Percentiles rank a stretch among this genome's conserved stretches.
Conservation (phyloP, 2,888 invertebrate genomes). For the Mythimna albipuncta region DNA sequence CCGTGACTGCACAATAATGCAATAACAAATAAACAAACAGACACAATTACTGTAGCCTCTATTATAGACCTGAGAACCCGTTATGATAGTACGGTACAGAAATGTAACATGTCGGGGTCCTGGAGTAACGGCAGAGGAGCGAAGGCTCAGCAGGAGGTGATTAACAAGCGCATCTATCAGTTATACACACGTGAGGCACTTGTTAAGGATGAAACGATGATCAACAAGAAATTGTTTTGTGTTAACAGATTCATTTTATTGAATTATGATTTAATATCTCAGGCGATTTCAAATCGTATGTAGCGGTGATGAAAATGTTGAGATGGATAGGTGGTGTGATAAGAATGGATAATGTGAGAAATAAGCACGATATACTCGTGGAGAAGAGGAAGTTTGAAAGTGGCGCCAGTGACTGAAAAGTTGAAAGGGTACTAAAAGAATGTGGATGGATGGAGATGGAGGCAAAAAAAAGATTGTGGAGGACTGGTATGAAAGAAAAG, state of each 20-base stretch:
- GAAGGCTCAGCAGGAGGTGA: constrained; percentile 57
- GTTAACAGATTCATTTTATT: constrained; percentile 37
- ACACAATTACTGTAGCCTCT: constrained; percentile 40
- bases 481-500: no score
- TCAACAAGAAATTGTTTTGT: constrained; percentile 49
- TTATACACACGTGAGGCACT: constrained; percentile 38
- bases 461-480: no score
- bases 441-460: no score
- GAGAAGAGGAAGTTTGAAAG: no score
- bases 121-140: constrained; percentile 58
- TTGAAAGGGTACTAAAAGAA: no score
- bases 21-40: constrained; percentile 40
- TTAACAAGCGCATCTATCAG: constrained; percentile 53
- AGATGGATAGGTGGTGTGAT: neutral
- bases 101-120: constrained; percentile 38
- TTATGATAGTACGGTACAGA: constrained; percentile 52
- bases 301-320: neutral
- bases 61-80: constrained; percentile 40
- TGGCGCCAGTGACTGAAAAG: no score
- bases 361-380: no score
- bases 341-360: no score
- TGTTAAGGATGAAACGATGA: constrained; percentile 51
- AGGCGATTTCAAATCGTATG: neutral
- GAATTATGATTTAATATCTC: constrained; percentile 30
- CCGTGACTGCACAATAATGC: constrained; percentile 46